Base-by-base conservation (phyloP, 2,797 vertebrate species). In the Acanthiza pusilla region DNA sequence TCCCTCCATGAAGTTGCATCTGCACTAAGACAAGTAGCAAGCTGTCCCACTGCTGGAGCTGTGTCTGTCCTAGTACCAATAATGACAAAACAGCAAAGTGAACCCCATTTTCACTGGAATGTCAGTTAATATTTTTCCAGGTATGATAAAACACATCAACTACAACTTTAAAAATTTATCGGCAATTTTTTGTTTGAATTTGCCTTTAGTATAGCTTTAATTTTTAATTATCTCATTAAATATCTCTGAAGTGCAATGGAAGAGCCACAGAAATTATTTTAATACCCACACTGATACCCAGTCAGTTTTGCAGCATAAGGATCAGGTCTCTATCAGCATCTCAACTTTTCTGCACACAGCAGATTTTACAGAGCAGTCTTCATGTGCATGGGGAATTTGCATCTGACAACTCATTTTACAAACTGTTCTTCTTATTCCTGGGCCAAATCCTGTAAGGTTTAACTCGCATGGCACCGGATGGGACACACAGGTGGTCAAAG, bases 401-500 rank as follows among this genome's bases (percentile, higher is more conserved):
- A n/a, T 27, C 36, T 71, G 57, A 91, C 50, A 58, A 51, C 9
- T 57, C 47, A 4, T 47, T 88, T 79, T 79, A 66, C 63, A 53
- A 54, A 79, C 55, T 48, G n/a, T 9, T 86, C 36, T 21, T 8
- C 9, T 47, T 63, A 36, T 57, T 79, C 57, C 53, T 50, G 32
- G 29, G 45, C 23, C 38, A 76, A 78, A 79, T 68, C 42, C 67
- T 2, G 0, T 8, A 4, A 57, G 18, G n/a, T 89, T 74, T 60
- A 57, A 73, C 30, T 76, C 71, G 32, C 32, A 15, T 11, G 1
- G 29, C 62, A 57, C 22, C 87, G 61, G 51, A 42, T 71, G 48
- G 22, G 67, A 85, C 20, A 36, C 53, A 82, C 88, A 94, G 94
- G 71, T 95, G 91, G 80, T 65, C 77, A 77, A 53, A 85, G n/a